Evolutionary conservation across 1,140 invertebrate genomes (phyloP), one percentile per base, ranked within the genome.

Genomic region (Scylla paramamosain): DNA sequence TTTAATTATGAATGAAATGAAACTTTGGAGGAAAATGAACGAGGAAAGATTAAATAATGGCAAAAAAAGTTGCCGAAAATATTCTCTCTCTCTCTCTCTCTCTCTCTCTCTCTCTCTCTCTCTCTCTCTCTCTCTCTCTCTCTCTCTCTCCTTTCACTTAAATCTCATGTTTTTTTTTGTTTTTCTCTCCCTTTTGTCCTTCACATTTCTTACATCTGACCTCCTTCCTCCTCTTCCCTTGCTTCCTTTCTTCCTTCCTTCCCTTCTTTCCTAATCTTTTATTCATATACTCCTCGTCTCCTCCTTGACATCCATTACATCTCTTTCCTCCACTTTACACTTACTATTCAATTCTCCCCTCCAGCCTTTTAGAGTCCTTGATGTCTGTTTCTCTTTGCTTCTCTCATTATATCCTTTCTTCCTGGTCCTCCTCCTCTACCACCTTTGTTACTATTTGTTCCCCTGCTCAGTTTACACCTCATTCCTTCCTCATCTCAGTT

Each of bases 61-160:
- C 1, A 12, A 16, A 59, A 59, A 59, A 59, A 59, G 20, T 39
- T 39, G 39, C 39, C 39, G 6, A 39, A 39, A 39, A 39, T 39
- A 39, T 20, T 12, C 67, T 77, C 67, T 77, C 67, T 77, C 67
- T 77, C 67, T 77, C 67, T 77, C 67, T 77, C 67, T 77, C 67
- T 77, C 67, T 77, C 67, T 77, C 67, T 77, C 67, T 77, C 67
- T 77, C 67, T 77, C 67, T 77, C 67, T 77, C 67, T 77, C 67
- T 77, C 67, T 77, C 67, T 77, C 67, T 77, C 67, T 77, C 67
- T 77, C 67, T 77, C 67, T 25, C 59, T 67, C 59, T 25, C 59
- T 67, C 20, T 3, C 3, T 67, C 59, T 16, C 59, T 67, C 20
- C 59, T 10, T 67, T 0, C 16, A 77, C n/a, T 77, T 77, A 77